Conservation (phyloP, 1,140 invertebrate genomes). For the Panagrolaimus sp. region DNA sequence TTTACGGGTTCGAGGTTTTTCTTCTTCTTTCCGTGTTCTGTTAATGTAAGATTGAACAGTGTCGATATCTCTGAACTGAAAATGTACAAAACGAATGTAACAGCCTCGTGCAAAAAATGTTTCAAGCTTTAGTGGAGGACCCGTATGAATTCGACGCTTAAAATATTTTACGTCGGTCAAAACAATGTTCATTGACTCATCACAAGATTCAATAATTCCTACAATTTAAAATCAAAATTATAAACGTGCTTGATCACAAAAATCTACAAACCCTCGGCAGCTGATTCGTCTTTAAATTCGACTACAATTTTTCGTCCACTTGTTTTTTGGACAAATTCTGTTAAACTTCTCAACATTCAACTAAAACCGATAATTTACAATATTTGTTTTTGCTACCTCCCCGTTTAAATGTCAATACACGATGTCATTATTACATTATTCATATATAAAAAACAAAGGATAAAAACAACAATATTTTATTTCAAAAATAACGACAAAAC, state of each 20-base stretch:
- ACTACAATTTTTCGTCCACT: not conserved
- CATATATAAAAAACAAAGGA: slow-evolving; percentile 15
- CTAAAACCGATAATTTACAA: not conserved
- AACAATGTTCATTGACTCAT: slow-evolving; percentile 6
- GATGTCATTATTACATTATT: not conserved
- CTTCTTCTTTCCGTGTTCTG: not conserved
- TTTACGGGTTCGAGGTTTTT: slow-evolving; percentile 8
- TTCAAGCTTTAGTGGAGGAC: not conserved
- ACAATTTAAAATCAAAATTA: too few relatives aligned
- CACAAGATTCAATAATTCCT: slow-evolving; percentile 1
- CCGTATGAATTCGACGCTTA: slow-evolving; percentile 3
- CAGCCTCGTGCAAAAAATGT: slow-evolving; percentile 1
- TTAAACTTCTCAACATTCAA: not conserved
- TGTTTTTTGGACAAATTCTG: not conserved
- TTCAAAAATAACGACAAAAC: slow-evolving; percentile 14
- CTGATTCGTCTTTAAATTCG: slow-evolving; percentile 19
- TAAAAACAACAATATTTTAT: slow-evolving; percentile 27
- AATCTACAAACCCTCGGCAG: slow-evolving; percentile 12
- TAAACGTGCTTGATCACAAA: too few relatives aligned
- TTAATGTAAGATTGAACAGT: not conserved
- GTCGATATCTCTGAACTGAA: not conserved
- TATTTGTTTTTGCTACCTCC: not conserved
- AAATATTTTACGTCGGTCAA: not conserved
- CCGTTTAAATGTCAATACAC: not conserved
- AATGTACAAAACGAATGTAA: slow-evolving; percentile 23